Evolutionary conservation across 2,888 invertebrate genomes (phyloP), one percentile per base, ranked within the genome.

Genomic region (Achlya flavicornis): DNA sequence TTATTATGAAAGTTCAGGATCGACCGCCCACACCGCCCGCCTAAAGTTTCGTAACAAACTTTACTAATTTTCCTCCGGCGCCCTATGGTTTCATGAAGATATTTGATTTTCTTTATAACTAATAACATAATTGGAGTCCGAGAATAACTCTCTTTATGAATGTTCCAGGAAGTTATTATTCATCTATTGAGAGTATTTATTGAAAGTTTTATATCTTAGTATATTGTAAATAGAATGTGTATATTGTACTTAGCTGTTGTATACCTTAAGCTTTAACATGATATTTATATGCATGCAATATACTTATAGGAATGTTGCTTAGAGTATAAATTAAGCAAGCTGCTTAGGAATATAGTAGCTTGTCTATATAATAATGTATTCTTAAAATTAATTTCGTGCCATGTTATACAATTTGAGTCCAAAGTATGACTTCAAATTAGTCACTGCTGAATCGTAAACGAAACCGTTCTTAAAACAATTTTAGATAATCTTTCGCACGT

Each of bases 41-140:
- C 68, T 65, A 68, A 67, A 60, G 61, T 61, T 66, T 64, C 66
- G 64, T 72, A 71, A 71, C 63, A 75, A 81, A 78, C 76, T 80
- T 82, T 77, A 70, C 58, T 74, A 76, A 80, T 81, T 76, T 78
- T 67, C 69, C 65, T 62, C 62, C 63, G 63, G 61, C 66, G 53
- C 53, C 38, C 63, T 67, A 61, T 57, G 64, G 73, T 65, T 74
- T 73, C 46, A 57, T 70, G 46, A 77, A 75, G 69, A 76, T 73
- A 71, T 76, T 70, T 62, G 26, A 26, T 19, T 65, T 62, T 64
- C 53, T 57, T 59, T 46, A 61, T 62, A 26, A 10, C 1, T 53
- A 53, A 16, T 19, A 53, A 16, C 53, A 53, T 53, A 53, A 48
- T n/a, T 53, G 19, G 3, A 53, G 3, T 53, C 16, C 19, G 3